Evolutionary conservation across 30 jellyfish, hydroid and myxozoan species (phyloP).

Genomic region (Hydra vulgaris): DNA sequence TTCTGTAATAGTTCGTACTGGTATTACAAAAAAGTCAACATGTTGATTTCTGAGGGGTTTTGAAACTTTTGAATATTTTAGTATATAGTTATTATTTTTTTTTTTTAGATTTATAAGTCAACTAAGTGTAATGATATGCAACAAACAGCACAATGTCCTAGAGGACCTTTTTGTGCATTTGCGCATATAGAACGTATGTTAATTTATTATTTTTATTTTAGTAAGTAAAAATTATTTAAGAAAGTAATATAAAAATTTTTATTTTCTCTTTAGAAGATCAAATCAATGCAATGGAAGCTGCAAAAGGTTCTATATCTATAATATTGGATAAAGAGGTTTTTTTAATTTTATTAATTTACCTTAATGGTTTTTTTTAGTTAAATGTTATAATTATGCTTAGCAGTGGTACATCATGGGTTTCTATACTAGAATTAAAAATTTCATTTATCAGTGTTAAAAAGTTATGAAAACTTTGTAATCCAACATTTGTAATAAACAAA

Average conservation of each 20-base stretch:
- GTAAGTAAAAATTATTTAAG: not conserved
- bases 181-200: conserved; percentile 94
- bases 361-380: not conserved
- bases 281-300: conserved; percentile 36
- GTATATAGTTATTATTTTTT: too few relatives aligned
- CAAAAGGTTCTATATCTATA: conserved; percentile 84
- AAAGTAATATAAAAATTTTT: not conserved
- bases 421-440: too few relatives aligned
- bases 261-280: conserved; percentile 36
- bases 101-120: conserved; percentile 70
- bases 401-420: not conserved
- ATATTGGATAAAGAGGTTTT: conserved; percentile 80
- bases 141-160: conserved; percentile 94
- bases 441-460: too few relatives aligned
- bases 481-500: too few relatives aligned
- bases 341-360: not conserved
- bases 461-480: too few relatives aligned
- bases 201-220: not conserved
- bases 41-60: too few relatives aligned
- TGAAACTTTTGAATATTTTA: too few relatives aligned
- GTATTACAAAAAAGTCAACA: too few relatives aligned
- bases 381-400: not conserved
- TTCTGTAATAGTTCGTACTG: too few relatives aligned
- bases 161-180: conserved; percentile 99
- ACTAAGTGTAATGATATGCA: conserved; percentile 98